These are phyloP conservation scores for Psophia crepitans DNA, from an alignment of 2,113 vertebrate genomes.

Conservation along the genomic window DNA sequence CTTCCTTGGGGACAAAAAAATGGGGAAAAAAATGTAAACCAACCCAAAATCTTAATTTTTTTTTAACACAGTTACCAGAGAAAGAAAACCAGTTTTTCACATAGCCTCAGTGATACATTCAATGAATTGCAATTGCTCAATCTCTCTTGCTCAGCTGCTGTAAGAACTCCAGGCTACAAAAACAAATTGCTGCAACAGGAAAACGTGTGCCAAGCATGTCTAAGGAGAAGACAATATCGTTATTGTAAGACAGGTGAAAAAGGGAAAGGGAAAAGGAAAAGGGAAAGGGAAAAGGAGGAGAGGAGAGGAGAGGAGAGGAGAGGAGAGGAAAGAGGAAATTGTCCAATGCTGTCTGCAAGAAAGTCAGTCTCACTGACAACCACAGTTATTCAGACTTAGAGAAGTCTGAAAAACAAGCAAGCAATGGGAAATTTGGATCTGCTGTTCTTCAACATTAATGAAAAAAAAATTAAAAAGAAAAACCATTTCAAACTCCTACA, in stretches of 20 bases:
- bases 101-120: background rate
- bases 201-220: background rate
- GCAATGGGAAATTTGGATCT: background rate
- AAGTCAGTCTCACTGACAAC: background rate
- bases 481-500: background rate
- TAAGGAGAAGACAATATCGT: background rate
- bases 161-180: background rate
- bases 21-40: background rate
- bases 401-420: background rate
- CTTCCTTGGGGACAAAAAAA: background rate
- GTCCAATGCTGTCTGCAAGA: background rate
- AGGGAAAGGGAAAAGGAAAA: background rate
- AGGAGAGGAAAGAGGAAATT: background rate
- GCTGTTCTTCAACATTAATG: background rate
- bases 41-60: background rate
- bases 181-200: background rate
- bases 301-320: background rate
- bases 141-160: background rate
- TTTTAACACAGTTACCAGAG: background rate
- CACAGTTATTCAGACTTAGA: background rate
- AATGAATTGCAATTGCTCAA: background rate
- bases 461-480: background rate
- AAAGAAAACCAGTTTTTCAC: background rate
- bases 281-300: background rate
- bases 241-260: background rate